Percentiles rank a stretch among this genome's conserved stretches.
These are phyloP conservation scores for Antechinus stuartii DNA, from an alignment of 2,113 vertebrate genomes.

Conservation along the genomic window DNA sequence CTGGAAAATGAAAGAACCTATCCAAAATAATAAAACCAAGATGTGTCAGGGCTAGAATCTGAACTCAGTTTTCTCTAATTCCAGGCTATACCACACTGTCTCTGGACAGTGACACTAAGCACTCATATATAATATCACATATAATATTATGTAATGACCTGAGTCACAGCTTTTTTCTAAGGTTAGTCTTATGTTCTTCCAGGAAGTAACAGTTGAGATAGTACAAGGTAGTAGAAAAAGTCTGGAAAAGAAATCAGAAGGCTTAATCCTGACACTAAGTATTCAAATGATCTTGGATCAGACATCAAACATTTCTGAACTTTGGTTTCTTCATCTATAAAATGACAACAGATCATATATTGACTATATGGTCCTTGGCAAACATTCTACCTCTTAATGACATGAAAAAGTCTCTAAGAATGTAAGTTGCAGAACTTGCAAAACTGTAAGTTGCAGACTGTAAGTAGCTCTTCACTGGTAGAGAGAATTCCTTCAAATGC, in stretches of 20 bases:
- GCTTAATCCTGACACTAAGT: not conserved
- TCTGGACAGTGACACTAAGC: not conserved
- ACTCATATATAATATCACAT: not conserved
- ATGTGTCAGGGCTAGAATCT: not conserved
- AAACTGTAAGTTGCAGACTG: not conserved
- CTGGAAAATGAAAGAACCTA: not conserved
- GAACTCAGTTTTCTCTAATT: not conserved
- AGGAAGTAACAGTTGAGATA: not conserved
- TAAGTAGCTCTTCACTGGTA: not conserved
- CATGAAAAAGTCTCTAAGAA: not conserved
- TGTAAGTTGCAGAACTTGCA: too few relatives aligned
- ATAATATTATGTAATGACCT: not conserved
- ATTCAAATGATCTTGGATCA: not conserved
- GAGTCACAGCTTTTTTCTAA: not conserved
- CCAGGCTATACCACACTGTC: not conserved
- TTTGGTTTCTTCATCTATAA: not conserved
- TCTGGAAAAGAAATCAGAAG: not conserved
- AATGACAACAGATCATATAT: not conserved
- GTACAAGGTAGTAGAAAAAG: not conserved
- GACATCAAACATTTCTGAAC: not conserved
- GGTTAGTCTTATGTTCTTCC: not conserved
- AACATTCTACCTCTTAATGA: not conserved
- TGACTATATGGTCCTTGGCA: not conserved
- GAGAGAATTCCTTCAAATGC: not conserved
- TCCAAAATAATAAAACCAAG: not conserved